These are phyloP conservation scores for Dicycla oo DNA, from an alignment of 2,888 invertebrate species.

Conservation along the genomic window DNA sequence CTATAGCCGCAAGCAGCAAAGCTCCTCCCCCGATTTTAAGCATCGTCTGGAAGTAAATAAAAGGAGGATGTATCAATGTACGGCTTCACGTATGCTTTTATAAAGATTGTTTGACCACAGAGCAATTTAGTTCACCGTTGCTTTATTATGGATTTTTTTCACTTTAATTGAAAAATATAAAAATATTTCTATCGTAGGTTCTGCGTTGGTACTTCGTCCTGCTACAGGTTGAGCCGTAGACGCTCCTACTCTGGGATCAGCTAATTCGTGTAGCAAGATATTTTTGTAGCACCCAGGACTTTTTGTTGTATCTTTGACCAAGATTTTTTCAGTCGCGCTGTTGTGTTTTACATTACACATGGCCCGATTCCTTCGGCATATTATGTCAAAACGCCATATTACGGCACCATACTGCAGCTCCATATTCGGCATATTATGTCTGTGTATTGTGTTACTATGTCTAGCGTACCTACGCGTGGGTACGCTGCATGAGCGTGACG, in stretches of 20 bases:
- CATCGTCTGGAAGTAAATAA: constrained; percentile 81
- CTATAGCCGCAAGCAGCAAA: constrained; percentile 84
- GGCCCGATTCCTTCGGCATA: not conserved
- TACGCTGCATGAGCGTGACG: not conserved
- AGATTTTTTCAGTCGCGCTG: not conserved
- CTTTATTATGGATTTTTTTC: no score
- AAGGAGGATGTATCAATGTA: not conserved
- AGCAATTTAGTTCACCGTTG: no score
- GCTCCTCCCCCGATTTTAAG: constrained; percentile 87
- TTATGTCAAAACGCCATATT: no score
- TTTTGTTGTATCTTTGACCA: not conserved
- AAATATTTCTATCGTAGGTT: not conserved
- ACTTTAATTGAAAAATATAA: not conserved
- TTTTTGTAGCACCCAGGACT: not conserved
- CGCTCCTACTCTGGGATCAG: no score
- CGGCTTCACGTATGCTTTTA: no score
- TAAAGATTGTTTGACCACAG: no score
- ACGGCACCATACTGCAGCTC: no score
- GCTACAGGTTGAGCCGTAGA: not conserved
- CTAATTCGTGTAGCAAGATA: not conserved
- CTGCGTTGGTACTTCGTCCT: not conserved
- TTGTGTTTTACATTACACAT: not conserved
- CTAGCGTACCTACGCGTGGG: no score
- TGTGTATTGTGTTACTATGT: no score
- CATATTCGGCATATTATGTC: no score